phyloP scores from a whole-genome alignment of 2,888 invertebrate genomes.

The Mactromeris polynyma region DNA sequence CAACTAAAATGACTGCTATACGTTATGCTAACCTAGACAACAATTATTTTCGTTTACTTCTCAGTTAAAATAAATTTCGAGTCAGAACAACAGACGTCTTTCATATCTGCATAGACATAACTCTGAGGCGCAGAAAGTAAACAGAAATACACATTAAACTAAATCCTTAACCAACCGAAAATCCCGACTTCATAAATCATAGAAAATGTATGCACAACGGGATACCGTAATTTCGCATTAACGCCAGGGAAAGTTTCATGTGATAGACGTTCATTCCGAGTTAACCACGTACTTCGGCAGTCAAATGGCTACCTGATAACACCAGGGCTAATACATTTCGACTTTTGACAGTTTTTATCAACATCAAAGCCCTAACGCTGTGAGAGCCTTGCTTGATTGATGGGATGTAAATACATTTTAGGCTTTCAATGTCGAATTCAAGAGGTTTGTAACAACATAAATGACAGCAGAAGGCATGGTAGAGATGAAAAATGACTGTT shows the following conservation, averaged over 20 bases:
- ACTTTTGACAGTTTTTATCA: slow-evolving; percentile 75
- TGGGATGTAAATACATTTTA: slow-evolving; percentile 71
- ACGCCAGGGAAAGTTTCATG: slow-evolving; percentile 22
- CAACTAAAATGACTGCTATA: too few species aligned
- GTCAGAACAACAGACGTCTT: background rate
- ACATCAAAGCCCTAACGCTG: slow-evolving; percentile 68
- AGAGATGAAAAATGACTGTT: slow-evolving; percentile 72
- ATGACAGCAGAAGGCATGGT: slow-evolving; percentile 66
- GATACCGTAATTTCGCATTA: slow-evolving; percentile 33
- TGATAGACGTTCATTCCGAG: slow-evolving; percentile 57
- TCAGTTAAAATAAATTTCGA: background rate
- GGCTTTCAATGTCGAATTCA: slow-evolving; percentile 72
- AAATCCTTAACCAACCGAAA: background rate
- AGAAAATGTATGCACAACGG: slow-evolving; percentile 34
- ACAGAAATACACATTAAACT: slow-evolving; percentile 8
- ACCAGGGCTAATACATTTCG: slow-evolving; percentile 72
- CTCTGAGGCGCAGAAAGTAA: background rate
- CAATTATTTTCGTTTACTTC: too few species aligned
- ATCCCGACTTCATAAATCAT: slow-evolving; percentile 33
- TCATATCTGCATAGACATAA: slow-evolving; percentile 2
- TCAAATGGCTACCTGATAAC: slow-evolving; percentile 72
- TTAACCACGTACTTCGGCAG: slow-evolving; percentile 67
- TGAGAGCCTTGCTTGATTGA: slow-evolving; percentile 67
- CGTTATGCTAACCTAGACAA: too few species aligned
- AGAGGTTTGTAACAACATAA: slow-evolving; percentile 71